Base-by-base conservation (phyloP, 2,888 invertebrate genomes). In the Oxytorus armatus region DNA sequence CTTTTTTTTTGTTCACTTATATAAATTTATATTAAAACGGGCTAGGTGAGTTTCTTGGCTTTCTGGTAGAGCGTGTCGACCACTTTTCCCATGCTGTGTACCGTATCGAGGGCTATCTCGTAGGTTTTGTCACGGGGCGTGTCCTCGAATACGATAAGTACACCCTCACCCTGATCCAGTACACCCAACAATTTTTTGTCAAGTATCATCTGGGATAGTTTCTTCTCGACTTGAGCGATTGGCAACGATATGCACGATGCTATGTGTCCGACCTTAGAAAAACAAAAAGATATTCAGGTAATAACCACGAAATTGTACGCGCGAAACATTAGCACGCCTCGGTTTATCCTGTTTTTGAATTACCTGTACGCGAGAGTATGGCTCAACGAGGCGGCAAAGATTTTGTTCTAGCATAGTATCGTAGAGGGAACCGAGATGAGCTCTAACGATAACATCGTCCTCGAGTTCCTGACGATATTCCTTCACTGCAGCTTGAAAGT, bases 381-480 rank as follows among this genome's bases (percentile, higher is more conserved):
- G 99, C 92, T 99, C 99, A 83, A 99, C 99, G 87, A 99, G 97
- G 84, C 99, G 95, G 92, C 98, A 98, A 86, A 99, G 94, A 93
- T 99, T 99, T 93, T 99, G 99, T 93, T 99, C 99, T 92, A 99
- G 93, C 97, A 99, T 98, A 85, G 98, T 98, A 90, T 99, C 99
- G 90, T 99, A 99, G 42, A 99, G 93, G 11, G 99, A 97, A 80
- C 97, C 98, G 85, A 99, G 95, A 92, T 99, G 99, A 86, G 98
- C 98, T 89, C 97, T 95, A 3, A 99, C 98, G 79, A 99, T 99
- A 69, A 97, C 96, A 93, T 99, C 99, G 88, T 98, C 97, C 89
- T 97, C 97, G 72, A 99, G 92, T 93, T 99, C 97, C 75, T 94
- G 95, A 88, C 97, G 96, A 92, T 96, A 99, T 39, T 96, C 95